phyloP scores from a whole-genome alignment of 2,888 invertebrate genomes.

The Tinea semifulvella region DNA sequence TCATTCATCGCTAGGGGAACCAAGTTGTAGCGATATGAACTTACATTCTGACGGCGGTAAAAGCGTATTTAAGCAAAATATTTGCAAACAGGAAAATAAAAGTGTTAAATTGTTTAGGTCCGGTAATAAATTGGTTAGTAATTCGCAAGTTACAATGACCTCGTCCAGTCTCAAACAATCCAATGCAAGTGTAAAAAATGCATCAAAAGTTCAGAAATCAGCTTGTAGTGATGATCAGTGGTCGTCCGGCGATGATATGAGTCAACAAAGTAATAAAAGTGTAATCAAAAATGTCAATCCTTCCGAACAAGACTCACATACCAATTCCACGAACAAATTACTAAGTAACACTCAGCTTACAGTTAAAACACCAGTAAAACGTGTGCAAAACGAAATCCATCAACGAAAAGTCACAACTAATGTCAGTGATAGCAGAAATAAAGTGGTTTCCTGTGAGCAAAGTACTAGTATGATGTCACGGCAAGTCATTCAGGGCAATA shows the following conservation, averaged over 20 bases:
- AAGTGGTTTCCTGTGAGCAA: not conserved
- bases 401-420: too few species aligned
- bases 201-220: not conserved
- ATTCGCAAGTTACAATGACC: not conserved
- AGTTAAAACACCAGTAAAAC: not conserved
- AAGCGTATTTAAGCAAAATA: not conserved
- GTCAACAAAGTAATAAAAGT: too few species aligned
- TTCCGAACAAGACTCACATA: not conserved
- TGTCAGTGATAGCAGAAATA: not conserved
- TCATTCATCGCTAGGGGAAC: too few species aligned
- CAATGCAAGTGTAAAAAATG: not conserved
- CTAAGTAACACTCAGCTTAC: constrained; percentile 5
- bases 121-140: not conserved
- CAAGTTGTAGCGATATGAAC: too few species aligned
- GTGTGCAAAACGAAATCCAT: not conserved
- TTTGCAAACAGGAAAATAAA: not conserved
- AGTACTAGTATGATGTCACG: not conserved
- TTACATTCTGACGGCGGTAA: too few species aligned
- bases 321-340: not conserved
- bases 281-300: not conserved
- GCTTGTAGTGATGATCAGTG: not conserved
- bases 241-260: not conserved
- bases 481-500: not conserved
- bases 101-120: not conserved
- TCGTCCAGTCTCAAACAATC: not conserved